phyloP scores from a whole-genome alignment of 2,113 vertebrate species.

The Neogale vison region DNA sequence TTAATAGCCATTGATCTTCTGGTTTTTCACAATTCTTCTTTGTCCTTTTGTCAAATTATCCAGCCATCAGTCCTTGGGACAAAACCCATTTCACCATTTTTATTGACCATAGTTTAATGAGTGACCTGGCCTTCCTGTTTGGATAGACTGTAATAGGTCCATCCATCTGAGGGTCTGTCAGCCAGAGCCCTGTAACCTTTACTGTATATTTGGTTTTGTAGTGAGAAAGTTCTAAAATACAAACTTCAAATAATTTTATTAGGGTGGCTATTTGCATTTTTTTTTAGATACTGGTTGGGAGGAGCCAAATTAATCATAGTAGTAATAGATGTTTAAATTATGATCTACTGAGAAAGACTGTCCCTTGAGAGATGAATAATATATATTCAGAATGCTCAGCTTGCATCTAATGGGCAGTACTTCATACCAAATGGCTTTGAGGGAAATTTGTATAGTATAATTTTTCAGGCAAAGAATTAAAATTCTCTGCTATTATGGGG shows the following conservation, averaged over 20 bases:
- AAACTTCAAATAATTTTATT: conserved; percentile 63
- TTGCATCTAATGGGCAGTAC: conserved; percentile 30
- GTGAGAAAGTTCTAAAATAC: conserved; percentile 75
- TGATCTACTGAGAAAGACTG: neutral
- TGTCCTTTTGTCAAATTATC: conserved; percentile 82
- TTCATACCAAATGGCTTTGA: conserved; percentile 29
- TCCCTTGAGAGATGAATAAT: conserved; percentile 13
- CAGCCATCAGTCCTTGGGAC: conserved; percentile 80
- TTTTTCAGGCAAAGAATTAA: conserved; percentile 65
- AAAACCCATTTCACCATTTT: conserved; percentile 83
- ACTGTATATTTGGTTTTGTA: conserved; percentile 67
- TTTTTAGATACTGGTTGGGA: conserved; percentile 48
- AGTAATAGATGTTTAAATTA: conserved; percentile 51
- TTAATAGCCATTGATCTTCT: conserved; percentile 87
- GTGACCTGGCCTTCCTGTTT: conserved; percentile 80
- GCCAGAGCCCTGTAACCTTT: conserved; percentile 68
- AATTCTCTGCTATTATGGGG: conserved; percentile 38
- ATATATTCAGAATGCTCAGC: neutral
- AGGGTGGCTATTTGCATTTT: conserved; percentile 54
- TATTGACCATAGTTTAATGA: conserved; percentile 84
- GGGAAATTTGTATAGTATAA: conserved; percentile 12
- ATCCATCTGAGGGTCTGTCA: conserved; percentile 82
- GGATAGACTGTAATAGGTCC: conserved; percentile 79
- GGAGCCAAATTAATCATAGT: conserved; percentile 41
- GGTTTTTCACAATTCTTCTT: conserved; percentile 80